A percentile compares a stretch with the other conserved stretches of the same genome.
phyloP scores from a whole-genome alignment of 2,888 invertebrate genomes.

The Drosophila diplacantha region DNA sequence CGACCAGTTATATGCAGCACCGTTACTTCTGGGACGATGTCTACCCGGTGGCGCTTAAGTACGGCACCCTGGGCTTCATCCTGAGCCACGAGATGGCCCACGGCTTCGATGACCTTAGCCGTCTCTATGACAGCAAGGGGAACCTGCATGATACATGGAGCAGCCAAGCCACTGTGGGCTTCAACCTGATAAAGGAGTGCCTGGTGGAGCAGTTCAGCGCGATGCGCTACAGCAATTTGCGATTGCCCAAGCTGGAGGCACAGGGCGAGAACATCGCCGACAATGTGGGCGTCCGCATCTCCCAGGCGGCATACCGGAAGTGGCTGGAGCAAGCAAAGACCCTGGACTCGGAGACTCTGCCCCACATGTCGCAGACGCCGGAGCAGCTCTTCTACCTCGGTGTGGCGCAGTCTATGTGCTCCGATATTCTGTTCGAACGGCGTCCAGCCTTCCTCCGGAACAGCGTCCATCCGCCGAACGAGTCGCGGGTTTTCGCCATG shows the following conservation, averaged over 20 bases:
- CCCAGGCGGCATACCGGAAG: conserved; percentile 67
- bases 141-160: conserved; percentile 72
- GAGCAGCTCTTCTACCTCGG: conserved; percentile 74
- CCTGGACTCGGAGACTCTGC: conserved; percentile 54
- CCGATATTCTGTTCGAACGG: conserved; percentile 48
- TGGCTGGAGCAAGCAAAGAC: conserved; percentile 54
- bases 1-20: conserved; percentile 68
- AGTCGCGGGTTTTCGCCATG: conserved; percentile 67
- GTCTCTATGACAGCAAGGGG: conserved; percentile 67
- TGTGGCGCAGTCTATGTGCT: conserved; percentile 68
- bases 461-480: conserved; percentile 61
- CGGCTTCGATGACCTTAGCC: conserved; percentile 69
- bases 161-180: conserved; percentile 55
- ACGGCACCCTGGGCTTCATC: conserved; percentile 69
- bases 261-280: conserved; percentile 74
- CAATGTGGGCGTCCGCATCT: conserved; percentile 72
- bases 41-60: conserved; percentile 71
- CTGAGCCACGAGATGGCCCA: conserved; percentile 74
- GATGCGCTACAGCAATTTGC: conserved; percentile 41
- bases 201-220: conserved; percentile 66
- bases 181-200: conserved; percentile 64
- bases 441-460: conserved; percentile 32
- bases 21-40: conserved; percentile 70
- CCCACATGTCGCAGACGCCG: conserved; percentile 59
- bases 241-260: conserved; percentile 39